These are phyloP conservation scores for Ctenomys sociabilis DNA, from an alignment of 2,113 vertebrate species.

Conservation along the genomic window DNA sequence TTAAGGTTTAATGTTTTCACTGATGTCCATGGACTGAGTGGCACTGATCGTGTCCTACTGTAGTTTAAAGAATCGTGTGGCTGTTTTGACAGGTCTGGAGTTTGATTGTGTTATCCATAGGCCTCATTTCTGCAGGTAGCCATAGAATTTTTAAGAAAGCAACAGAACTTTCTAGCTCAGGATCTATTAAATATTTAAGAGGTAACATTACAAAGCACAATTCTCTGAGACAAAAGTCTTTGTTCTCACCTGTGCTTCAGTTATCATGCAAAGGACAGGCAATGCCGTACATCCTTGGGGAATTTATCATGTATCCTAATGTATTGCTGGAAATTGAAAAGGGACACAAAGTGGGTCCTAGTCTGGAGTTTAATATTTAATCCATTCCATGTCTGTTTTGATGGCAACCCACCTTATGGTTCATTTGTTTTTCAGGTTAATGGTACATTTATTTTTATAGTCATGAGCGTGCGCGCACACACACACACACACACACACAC, in stretches of 20 bases:
- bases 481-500: background rate
- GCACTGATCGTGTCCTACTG: background rate
- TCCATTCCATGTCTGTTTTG: slow-evolving; percentile 36
- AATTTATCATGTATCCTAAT: background rate
- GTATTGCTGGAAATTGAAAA: slow-evolving; percentile 21
- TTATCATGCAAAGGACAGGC: background rate
- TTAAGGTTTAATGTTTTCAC: background rate
- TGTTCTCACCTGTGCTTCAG: background rate
- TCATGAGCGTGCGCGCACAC: background rate
- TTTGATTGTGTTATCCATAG: background rate
- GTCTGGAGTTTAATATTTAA: slow-evolving; percentile 54
- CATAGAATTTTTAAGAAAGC: slow-evolving; percentile 14
- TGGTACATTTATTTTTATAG: slow-evolving; percentile 63
- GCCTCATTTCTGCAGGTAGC: background rate
- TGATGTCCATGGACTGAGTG: background rate
- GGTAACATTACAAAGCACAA: background rate
- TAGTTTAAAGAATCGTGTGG: background rate
- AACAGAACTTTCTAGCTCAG: background rate
- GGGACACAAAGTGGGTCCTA: background rate
- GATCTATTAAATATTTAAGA: background rate
- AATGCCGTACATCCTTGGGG: background rate
- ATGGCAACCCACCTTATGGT: slow-evolving; percentile 6
- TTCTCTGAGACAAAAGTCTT: background rate
- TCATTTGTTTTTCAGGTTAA: slow-evolving; percentile 67
- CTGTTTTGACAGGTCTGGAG: background rate